These are phyloP conservation scores for Odocoileus hemionus DNA, from an alignment of 2,113 vertebrate genomes.

Conservation along the genomic window DNA sequence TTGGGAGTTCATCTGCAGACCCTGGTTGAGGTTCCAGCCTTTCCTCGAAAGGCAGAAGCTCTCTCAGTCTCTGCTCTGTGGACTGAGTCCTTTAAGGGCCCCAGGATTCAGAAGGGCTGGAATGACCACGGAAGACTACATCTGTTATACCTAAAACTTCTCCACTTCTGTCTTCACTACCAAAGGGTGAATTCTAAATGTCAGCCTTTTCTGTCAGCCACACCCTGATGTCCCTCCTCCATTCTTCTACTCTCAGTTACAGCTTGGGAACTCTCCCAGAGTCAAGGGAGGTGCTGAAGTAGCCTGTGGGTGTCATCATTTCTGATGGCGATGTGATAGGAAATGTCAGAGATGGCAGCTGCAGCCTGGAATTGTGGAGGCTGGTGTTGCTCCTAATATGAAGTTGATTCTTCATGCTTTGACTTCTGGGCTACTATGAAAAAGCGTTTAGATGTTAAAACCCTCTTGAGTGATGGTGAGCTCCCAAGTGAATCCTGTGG, in stretches of 20 bases:
- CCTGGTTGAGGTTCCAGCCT: background rate
- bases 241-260: background rate
- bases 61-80: background rate
- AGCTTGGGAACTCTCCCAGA: background rate
- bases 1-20: background rate
- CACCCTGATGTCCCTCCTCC: background rate
- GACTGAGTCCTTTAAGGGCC: background rate
- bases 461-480: no score
- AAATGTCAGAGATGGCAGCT: no score
- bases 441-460: no score
- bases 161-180: background rate
- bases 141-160: background rate
- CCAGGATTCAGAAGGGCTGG: background rate
- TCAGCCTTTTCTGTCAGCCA: background rate
- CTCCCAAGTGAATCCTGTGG: no score
- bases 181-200: background rate
- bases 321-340: no score
- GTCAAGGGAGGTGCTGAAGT: background rate
- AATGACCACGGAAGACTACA: background rate
- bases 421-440: no score
- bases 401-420: no score
- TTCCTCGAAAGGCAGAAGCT: background rate
- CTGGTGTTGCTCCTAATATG: no score
- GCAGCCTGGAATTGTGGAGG: no score
- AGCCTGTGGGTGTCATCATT: background rate